phyloP scores from a whole-genome alignment of 2,113 vertebrate species.

The Sinocyclocheilus grahami region DNA sequence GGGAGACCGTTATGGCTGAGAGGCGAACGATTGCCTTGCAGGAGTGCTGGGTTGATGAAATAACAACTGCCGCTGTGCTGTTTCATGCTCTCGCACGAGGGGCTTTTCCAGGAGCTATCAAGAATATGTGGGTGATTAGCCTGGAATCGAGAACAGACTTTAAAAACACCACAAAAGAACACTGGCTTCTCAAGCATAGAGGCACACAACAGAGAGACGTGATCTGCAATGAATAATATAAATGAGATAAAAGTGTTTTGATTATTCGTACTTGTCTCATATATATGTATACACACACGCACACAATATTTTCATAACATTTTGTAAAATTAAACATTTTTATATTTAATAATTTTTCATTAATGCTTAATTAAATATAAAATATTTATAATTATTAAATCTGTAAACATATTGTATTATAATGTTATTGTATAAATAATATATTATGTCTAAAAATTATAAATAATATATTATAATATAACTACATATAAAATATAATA shows the following conservation, averaged over 20 bases:
- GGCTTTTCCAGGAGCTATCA: slow-evolving; percentile 58
- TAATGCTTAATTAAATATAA: too few species aligned
- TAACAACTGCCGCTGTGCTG: slow-evolving; percentile 58
- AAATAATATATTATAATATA: too few species aligned
- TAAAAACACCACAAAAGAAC: slow-evolving; percentile 23
- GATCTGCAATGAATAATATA: background rate
- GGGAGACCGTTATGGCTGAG: slow-evolving; percentile 7
- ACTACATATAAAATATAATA: too few species aligned
- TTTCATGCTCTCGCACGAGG: slow-evolving; percentile 16
- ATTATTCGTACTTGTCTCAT: too few species aligned
- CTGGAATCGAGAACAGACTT: slow-evolving; percentile 65
- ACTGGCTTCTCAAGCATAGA: background rate
- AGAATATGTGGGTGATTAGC: slow-evolving; percentile 64
- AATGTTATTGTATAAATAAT: too few species aligned
- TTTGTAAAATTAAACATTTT: too few species aligned
- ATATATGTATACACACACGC: background rate
- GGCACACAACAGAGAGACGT: background rate
- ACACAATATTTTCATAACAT: background rate
- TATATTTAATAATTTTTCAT: too few species aligned
- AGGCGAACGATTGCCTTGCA: slow-evolving; percentile 46
- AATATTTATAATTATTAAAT: too few species aligned
- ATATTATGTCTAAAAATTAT: too few species aligned
- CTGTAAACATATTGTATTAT: too few species aligned
- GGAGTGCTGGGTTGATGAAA: slow-evolving; percentile 58
- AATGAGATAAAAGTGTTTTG: too few species aligned